phyloP scores from a whole-genome alignment of 2,888 invertebrate genomes.

The Pyrgus malvae region DNA sequence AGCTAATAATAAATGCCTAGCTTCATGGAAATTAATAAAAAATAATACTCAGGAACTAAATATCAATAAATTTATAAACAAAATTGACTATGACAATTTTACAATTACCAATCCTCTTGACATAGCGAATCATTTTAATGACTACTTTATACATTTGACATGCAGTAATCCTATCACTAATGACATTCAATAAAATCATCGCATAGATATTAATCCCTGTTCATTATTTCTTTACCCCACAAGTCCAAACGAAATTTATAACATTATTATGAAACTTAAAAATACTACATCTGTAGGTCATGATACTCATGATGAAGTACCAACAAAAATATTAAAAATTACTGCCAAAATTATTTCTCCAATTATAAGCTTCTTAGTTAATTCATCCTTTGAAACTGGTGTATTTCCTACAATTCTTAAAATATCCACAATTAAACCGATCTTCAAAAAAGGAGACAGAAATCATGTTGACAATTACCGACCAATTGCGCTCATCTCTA shows the following conservation, averaged over 20 bases:
- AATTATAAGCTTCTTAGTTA: not conserved
- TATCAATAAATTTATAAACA: not conserved
- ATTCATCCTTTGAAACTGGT: not conserved
- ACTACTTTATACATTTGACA: not conserved
- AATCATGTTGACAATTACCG: not conserved
- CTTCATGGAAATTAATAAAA: not conserved
- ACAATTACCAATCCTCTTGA: not conserved
- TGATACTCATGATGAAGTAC: not conserved
- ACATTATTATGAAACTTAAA: constrained; percentile 1
- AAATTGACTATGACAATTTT: not conserved
- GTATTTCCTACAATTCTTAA: constrained; percentile 21
- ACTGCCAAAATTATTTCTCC: not conserved
- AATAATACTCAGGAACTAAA: not conserved
- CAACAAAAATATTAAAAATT: not conserved
- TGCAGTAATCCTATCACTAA: not conserved
- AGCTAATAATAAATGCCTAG: not conserved
- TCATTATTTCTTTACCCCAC: not conserved
- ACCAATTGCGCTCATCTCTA: not conserved
- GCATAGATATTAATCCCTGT: not conserved
- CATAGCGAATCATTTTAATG: not conserved
- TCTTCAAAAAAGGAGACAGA: not conserved
- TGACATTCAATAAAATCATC: not conserved
- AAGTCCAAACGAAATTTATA: not conserved
- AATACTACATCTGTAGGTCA: not conserved
- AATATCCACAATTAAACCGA: not conserved